phyloP scores from a whole-genome alignment of 1,140 invertebrate genomes.

The Ruditapes philippinarum region DNA sequence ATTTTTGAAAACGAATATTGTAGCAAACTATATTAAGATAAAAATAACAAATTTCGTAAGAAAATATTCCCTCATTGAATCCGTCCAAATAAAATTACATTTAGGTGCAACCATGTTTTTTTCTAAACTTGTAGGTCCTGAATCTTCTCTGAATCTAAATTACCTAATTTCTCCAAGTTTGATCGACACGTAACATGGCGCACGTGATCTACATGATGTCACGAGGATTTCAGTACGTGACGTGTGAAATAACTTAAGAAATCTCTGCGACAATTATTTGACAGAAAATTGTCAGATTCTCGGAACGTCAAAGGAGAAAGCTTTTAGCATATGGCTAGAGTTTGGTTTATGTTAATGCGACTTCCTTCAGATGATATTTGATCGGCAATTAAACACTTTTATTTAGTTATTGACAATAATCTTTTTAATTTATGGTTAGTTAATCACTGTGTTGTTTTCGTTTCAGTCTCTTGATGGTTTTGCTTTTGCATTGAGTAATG shows the following conservation, averaged over 20 bases:
- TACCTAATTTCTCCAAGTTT: constrained; percentile 35
- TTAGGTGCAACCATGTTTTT: too few species aligned
- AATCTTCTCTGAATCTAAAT: constrained; percentile 16
- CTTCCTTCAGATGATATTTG: background rate
- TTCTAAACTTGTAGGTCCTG: background rate
- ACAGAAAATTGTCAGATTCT: background rate
- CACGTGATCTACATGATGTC: constrained; percentile 51
- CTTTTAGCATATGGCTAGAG: background rate
- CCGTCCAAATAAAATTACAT: too few species aligned
- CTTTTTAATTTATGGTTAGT: too few species aligned
- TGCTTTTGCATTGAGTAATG: constrained; percentile 96
- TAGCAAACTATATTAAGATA: too few species aligned
- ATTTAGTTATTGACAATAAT: too few species aligned
- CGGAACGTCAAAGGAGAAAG: background rate
- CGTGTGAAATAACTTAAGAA: constrained; percentile 30
- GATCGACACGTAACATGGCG: constrained; percentile 53
- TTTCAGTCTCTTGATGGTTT: constrained; percentile 98
- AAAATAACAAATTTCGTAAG: too few species aligned
- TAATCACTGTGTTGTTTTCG: constrained; percentile 67
- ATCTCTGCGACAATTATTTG: constrained; percentile 34
- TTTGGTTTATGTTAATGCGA: background rate
- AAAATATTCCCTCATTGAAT: too few species aligned
- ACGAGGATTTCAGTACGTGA: constrained; percentile 53
- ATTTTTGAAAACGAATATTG: too few species aligned
- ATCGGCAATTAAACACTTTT: too few species aligned